These are phyloP conservation scores for Picathartes gymnocephalus DNA, from an alignment of 2,113 vertebrate species.

Conservation along the genomic window DNA sequence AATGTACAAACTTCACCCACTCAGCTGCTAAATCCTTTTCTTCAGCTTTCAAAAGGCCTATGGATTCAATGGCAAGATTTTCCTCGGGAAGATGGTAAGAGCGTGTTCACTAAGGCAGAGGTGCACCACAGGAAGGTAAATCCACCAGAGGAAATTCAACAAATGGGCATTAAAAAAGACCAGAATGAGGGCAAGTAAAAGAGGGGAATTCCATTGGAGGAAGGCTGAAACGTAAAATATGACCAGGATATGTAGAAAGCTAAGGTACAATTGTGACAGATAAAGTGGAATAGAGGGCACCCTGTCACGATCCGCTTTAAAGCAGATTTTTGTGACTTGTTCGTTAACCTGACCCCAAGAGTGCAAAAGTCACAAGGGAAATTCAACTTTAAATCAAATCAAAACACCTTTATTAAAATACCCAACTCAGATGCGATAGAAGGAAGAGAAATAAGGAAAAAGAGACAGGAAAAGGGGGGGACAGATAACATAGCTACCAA, in stretches of 20 bases:
- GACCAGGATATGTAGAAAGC: neutral
- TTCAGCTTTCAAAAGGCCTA: neutral
- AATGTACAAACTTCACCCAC: neutral
- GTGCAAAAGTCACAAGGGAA: too few species aligned
- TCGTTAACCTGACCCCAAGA: too few species aligned
- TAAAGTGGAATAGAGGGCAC: neutral
- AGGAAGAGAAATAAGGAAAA: too few species aligned
- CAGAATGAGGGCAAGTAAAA: neutral
- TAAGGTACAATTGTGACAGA: neutral
- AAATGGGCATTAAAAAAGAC: neutral
- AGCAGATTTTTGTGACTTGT: too few species aligned
- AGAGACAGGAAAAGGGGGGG: too few species aligned
- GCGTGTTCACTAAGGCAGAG: neutral
- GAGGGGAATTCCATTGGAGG: neutral
- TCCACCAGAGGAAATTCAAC: neutral
- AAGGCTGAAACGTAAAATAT: neutral
- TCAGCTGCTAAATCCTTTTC: neutral
- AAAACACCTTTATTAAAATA: too few species aligned
- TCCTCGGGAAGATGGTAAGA: neutral
- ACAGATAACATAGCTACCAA: too few species aligned
- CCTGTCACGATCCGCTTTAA: too few species aligned
- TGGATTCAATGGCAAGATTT: neutral
- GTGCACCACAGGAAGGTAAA: neutral
- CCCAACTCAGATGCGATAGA: too few species aligned
- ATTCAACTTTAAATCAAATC: too few species aligned